These are phyloP conservation scores for Aphodius sticticus DNA, from an alignment of 2,888 invertebrate genomes.

Conservation along the genomic window DNA sequence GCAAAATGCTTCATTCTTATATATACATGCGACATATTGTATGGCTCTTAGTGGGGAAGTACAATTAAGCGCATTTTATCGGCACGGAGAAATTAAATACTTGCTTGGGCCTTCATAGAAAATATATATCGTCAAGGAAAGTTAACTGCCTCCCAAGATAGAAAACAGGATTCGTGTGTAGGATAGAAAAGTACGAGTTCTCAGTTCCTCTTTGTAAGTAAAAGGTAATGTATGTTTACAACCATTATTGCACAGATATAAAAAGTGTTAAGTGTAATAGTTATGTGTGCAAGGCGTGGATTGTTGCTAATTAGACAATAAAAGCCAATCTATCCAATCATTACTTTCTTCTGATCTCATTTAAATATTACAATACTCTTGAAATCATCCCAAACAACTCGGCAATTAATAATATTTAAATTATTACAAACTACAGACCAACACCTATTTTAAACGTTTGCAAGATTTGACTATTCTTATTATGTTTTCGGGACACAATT, in stretches of 20 bases:
- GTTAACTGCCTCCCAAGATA: background rate
- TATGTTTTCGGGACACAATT: too few species aligned
- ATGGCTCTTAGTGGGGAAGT: conserved; percentile 14
- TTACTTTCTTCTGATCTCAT: too few species aligned
- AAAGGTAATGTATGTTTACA: background rate
- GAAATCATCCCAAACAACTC: too few species aligned
- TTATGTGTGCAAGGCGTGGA: background rate
- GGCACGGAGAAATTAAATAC: conserved; percentile 19
- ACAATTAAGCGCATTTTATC: conserved; percentile 25
- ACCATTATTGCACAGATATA: background rate
- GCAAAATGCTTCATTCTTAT: conserved; percentile 10
- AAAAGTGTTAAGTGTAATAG: background rate
- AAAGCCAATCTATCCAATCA: too few species aligned
- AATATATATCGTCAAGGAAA: conserved; percentile 8
- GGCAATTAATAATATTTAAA: too few species aligned
- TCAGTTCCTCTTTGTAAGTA: background rate
- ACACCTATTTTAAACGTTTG: too few species aligned
- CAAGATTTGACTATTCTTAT: too few species aligned
- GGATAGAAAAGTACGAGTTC: background rate
- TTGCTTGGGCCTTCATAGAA: background rate
- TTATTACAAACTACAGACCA: too few species aligned
- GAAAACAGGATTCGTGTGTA: background rate
- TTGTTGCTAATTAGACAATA: too few species aligned
- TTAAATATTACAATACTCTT: too few species aligned
- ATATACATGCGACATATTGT: conserved; percentile 8